phyloP scores from a whole-genome alignment of 2,113 vertebrate genomes.

The Rhineura floridana region DNA sequence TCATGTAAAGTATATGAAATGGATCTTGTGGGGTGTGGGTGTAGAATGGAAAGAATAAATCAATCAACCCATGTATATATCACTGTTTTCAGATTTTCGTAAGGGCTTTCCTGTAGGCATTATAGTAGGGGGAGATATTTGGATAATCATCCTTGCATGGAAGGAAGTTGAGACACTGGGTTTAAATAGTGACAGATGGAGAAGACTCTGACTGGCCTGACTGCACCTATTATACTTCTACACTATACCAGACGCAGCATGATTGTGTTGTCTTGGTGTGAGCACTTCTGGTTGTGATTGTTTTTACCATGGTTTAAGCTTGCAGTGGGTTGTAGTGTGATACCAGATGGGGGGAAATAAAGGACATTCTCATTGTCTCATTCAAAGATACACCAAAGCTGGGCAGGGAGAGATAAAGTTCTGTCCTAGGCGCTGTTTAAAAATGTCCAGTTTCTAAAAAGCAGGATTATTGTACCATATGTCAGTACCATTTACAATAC shows the following conservation, averaged over 20 bases:
- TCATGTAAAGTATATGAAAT: not conserved
- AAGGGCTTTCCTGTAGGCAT: not conserved
- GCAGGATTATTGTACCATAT: not conserved
- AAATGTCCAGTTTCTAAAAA: not conserved
- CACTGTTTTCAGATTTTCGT: not conserved
- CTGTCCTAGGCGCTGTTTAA: slow-evolving; percentile 17
- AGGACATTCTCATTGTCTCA: not conserved
- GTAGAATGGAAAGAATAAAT: not conserved
- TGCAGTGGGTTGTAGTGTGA: not conserved
- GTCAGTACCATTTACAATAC: not conserved
- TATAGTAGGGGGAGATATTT: not conserved
- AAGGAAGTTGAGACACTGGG: not conserved
- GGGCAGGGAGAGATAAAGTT: slow-evolving; percentile 11
- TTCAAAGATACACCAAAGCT: slow-evolving; percentile 13
- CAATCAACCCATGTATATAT: not conserved
- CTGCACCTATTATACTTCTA: not conserved
- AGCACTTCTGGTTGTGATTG: slow-evolving; percentile 1
- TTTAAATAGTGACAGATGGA: slow-evolving; percentile 28
- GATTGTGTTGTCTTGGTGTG: not conserved
- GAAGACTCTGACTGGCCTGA: slow-evolving; percentile 2
- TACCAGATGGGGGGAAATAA: slow-evolving; percentile 2
- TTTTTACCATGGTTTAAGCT: slow-evolving; percentile 20
- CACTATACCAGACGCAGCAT: slow-evolving; percentile 1
- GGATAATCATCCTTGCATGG: not conserved
- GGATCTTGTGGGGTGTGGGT: not conserved